Percentiles rank a stretch among this genome's conserved stretches.
Conservation (phyloP, 2,113 vertebrate genomes). For the Rhynchopsitta pachyrhyncha region DNA sequence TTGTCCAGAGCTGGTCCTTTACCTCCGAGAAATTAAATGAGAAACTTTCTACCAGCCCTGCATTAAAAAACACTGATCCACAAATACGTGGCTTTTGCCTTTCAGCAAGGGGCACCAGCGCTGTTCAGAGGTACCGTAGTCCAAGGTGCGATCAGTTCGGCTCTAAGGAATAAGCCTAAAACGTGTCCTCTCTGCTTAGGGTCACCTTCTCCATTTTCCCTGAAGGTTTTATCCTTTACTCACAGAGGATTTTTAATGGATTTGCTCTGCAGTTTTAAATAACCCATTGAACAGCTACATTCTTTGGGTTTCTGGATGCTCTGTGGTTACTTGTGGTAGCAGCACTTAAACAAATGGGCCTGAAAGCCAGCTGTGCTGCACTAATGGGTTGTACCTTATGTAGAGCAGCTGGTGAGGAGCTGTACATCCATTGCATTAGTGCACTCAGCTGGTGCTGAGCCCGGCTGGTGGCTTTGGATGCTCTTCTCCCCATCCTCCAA, state of each 20-base stretch:
- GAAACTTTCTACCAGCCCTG: neutral
- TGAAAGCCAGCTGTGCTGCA: neutral
- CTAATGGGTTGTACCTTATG: neutral
- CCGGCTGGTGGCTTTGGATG: neutral
- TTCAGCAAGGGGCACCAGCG: neutral
- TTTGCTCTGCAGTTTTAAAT: neutral
- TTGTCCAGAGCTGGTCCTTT: neutral
- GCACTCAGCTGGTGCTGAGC: neutral
- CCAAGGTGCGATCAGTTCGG: neutral
- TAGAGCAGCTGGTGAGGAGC: slow-evolving; percentile 27
- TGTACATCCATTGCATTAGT: neutral
- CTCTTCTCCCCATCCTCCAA: neutral
- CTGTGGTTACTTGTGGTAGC: neutral
- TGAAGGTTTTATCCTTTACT: neutral
- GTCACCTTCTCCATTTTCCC: neutral
- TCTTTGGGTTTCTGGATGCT: neutral
- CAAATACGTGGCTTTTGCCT: neutral
- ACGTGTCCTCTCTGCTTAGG: neutral
- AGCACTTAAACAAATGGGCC: slow-evolving; percentile 52
- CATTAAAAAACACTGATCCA: neutral
- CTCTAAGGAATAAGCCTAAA: neutral
- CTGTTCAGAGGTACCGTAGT: fast-evolving
- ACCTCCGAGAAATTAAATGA: neutral
- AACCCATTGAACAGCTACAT: neutral
- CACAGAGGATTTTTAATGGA: neutral